These are phyloP conservation scores for Molanna angustata DNA, from an alignment of 2,888 invertebrate species.

Conservation along the genomic window DNA sequence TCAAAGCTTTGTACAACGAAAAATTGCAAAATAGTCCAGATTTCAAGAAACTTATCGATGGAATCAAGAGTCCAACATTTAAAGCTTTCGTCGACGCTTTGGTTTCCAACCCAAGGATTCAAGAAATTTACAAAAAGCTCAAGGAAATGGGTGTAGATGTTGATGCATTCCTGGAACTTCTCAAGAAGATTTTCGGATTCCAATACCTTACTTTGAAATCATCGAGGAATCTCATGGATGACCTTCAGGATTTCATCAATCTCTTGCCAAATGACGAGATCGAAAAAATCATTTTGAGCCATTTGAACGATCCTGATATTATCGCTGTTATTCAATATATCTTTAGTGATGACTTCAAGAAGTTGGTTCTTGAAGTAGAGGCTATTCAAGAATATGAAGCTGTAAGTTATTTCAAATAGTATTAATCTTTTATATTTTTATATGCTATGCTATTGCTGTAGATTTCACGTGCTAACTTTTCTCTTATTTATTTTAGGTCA, in stretches of 20 bases:
- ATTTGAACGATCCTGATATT: constrained; percentile 11
- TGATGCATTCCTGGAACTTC: constrained; percentile 5
- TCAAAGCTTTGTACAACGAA: constrained; percentile 15
- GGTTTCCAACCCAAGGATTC: constrained; percentile 1
- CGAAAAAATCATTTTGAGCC: neutral
- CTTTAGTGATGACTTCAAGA: constrained; percentile 5
- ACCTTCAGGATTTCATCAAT: constrained; percentile 11
- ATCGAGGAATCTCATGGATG: neutral
- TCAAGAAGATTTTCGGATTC: constrained; percentile 19
- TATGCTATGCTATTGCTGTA: neutral
- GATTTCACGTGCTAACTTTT: neutral
- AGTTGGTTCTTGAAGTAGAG: constrained; percentile 1
- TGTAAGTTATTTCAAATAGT: constrained; percentile 4
- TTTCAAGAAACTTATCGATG: constrained; percentile 16
- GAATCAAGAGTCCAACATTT: constrained; percentile 14
- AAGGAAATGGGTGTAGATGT: constrained; percentile 15
- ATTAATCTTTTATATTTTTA: neutral
- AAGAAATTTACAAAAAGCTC: constrained; percentile 1
- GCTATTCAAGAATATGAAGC: constrained; percentile 12
- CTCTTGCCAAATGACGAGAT: constrained; percentile 8
- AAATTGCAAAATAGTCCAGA: constrained; percentile 18
- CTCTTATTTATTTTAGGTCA: constrained; percentile 5
- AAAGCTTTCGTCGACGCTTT: constrained; percentile 9
- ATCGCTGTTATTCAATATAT: constrained; percentile 9
- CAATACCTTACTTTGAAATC: neutral